Percentiles rank a stretch among this genome's conserved stretches.
phyloP scores from a whole-genome alignment of 1,140 invertebrate genomes.

The Hirudo medicinalis region DNA sequence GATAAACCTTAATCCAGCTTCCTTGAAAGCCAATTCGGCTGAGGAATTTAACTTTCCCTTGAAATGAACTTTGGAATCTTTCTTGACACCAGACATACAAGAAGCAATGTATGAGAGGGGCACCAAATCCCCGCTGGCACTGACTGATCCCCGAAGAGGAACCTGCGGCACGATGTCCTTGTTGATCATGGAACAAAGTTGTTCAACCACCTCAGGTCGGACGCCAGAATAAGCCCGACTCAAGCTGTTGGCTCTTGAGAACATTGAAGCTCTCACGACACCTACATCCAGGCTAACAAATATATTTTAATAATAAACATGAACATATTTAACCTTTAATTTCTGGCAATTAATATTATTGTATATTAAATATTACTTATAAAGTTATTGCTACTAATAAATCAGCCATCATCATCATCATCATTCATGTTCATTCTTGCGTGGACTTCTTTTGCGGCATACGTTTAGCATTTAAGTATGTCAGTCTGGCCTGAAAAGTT shows the following conservation, averaged over 20 bases:
- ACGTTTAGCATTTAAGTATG: too few relatives aligned
- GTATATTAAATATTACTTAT: too few relatives aligned
- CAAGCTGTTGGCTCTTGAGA: slow-evolving; percentile 20
- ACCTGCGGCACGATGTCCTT: slow-evolving; percentile 19
- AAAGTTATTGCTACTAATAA: too few relatives aligned
- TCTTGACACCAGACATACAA: slow-evolving; percentile 6
- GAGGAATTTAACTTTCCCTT: slow-evolving; percentile 8
- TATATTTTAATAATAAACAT: background rate
- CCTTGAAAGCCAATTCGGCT: slow-evolving; percentile 5
- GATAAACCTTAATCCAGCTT: slow-evolving; percentile 10
- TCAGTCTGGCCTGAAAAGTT: too few relatives aligned
- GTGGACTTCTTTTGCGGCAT: too few relatives aligned
- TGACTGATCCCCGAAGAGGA: slow-evolving; percentile 20
- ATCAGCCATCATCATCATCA: too few relatives aligned
- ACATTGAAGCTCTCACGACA: slow-evolving; percentile 19
- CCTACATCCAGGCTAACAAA: slow-evolving; percentile 1
- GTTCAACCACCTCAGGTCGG: slow-evolving; percentile 14
- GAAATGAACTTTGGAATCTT: slow-evolving; percentile 3
- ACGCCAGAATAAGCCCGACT: slow-evolving; percentile 18
- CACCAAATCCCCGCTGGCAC: slow-evolving; percentile 22
- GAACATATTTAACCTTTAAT: background rate
- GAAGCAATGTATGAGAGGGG: slow-evolving; percentile 22
- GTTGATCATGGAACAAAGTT: slow-evolving; percentile 18
- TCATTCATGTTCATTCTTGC: too few relatives aligned
- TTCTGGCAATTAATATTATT: too few relatives aligned